Evolutionary conservation across 37 sponge, comb jelly and placozoan species (phyloP), one percentile per base, ranked within the genome.

Genomic region (Halisarca cf. caerulea): DNA sequence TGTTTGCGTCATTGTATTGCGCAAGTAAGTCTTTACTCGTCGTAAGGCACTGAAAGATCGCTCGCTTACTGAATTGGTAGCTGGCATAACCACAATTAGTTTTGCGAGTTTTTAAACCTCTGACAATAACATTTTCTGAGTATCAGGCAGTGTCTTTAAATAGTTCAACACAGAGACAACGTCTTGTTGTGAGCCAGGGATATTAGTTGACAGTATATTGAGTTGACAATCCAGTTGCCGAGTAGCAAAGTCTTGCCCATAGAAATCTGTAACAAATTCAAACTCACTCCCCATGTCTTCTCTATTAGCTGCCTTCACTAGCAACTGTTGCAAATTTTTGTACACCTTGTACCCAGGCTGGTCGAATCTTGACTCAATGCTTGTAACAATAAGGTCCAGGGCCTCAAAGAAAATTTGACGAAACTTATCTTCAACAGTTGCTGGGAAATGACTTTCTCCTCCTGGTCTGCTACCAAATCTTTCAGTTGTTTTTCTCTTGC

Each of bases 1-100:
- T 42, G n/a, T 51, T 54, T 85, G 78, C 21, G 59, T 79, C 86
- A 85, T 85, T 18, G 79, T 85, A 15, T 78, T 38, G 32, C 86
- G 58, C 20, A 85, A 78, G 61, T 85, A 85, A 37, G 79, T 78
- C 39, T 85, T 82, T 39, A 85, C 34, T 6, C 86, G 64, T 25
- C 86, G 79, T 51, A 85, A 39, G 23, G 86, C 38, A 58, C 79
- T 79, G 39, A 85, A 85, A 23, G 78, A 85, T 32, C 86, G 27
- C 79, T 85, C 86, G 40, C 86, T 85, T n/a, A 59, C 61, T 23
- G 78, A 57, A 53, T 85, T 85, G 41, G 79, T 85, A 3, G 86
- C 79, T 44, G 86, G 86, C 58, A 79, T 79, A 58, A 85, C 79
- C 30, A 85, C 58, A 79, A 80, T 39, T 9, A 85, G 79, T 47